Percentiles rank a stretch among this genome's conserved stretches.
Evolutionary conservation across 2,888 invertebrate genomes (phyloP).

Genomic region (Dicyrtomina minuta): DNA sequence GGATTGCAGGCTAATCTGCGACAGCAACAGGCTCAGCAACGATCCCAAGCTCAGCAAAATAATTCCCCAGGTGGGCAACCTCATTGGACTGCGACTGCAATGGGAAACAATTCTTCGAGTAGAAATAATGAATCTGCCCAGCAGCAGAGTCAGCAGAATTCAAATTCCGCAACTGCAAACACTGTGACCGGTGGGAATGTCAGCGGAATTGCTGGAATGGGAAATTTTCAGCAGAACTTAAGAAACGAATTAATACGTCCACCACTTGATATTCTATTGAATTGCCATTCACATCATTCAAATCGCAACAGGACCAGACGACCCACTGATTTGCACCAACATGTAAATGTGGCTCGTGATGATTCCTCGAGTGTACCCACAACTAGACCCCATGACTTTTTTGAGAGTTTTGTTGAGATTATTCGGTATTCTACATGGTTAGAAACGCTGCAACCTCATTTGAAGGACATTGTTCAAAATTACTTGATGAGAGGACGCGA

Average conservation of each 20-base stretch:
- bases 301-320: constrained; percentile 26
- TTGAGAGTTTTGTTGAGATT: constrained; percentile 42
- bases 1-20: background rate
- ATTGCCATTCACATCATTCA: constrained; percentile 48
- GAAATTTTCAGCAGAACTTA: constrained; percentile 13
- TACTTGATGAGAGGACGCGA: constrained; percentile 50
- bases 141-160: background rate
- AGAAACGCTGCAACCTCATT: constrained; percentile 36
- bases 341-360: constrained; percentile 37
- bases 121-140: background rate
- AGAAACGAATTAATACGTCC: constrained; percentile 41
- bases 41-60: background rate
- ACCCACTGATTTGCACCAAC: constrained; percentile 39
- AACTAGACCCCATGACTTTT: constrained; percentile 30
- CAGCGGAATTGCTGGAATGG: background rate
- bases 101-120: background rate
- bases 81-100: background rate
- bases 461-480: constrained; percentile 45
- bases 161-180: background rate
- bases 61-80: background rate
- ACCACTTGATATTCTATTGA: constrained; percentile 45
- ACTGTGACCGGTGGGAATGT: background rate
- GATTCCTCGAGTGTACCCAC: background rate
- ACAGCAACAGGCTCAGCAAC: constrained; percentile 18
- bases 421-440: constrained; percentile 42